Evolutionary conservation across 2,888 invertebrate species (phyloP).

Genomic region (Habroteleia sp.): DNA sequence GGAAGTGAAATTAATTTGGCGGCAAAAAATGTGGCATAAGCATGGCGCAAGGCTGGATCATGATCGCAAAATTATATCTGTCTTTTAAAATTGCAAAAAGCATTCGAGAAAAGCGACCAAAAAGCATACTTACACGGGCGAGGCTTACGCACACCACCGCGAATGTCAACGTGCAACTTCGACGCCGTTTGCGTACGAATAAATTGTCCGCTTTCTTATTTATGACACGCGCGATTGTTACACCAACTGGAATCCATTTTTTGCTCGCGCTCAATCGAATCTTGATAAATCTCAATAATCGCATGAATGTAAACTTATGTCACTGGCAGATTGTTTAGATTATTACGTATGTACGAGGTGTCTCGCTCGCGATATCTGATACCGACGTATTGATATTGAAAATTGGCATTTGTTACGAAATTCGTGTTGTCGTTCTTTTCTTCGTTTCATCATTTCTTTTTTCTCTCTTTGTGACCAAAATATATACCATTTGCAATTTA

Average conservation of each 20-base stretch:
- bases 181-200: constrained; percentile 24
- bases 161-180: constrained; percentile 50
- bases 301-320: constrained; percentile 40
- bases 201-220: constrained; percentile 55
- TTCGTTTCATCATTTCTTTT: neutral
- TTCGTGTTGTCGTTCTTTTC: too few species aligned
- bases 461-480: too few species aligned
- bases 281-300: constrained; percentile 42
- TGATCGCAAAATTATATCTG: too few species aligned
- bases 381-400: constrained; percentile 15
- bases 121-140: constrained; percentile 31
- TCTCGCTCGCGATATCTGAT: constrained; percentile 23
- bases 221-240: constrained; percentile 45
- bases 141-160: constrained; percentile 3
- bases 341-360: constrained; percentile 20
- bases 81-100: constrained; percentile 19
- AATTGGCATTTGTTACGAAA: constrained; percentile 13
- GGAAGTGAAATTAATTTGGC: too few species aligned
- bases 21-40: too few species aligned
- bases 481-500: too few species aligned
- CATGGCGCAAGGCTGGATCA: too few species aligned
- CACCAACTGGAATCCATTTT: constrained; percentile 29
- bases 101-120: constrained; percentile 52
- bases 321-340: constrained; percentile 21
- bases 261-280: constrained; percentile 27